Conservation (phyloP, 2,113 vertebrate genomes). For the Calypte anna region DNA sequence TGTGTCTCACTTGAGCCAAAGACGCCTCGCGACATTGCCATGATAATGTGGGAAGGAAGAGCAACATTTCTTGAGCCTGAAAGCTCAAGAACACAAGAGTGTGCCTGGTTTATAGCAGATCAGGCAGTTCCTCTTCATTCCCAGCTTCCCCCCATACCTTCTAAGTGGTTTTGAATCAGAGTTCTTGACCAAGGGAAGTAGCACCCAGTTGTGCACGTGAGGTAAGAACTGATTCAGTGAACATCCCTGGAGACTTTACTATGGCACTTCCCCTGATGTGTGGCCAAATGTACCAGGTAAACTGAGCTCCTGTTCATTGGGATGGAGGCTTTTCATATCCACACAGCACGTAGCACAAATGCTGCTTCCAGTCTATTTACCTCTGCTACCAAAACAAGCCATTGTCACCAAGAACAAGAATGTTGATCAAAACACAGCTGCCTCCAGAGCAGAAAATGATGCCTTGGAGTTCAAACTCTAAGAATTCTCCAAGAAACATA, state of each 20-base stretch:
- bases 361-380: not conserved
- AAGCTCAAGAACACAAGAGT: no score
- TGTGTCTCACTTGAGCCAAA: not conserved
- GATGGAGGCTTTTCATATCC: not conserved
- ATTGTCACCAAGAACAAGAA: not conserved
- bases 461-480: not conserved
- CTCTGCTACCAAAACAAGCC: not conserved
- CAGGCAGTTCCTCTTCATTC: not conserved
- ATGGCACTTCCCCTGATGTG: not conserved
- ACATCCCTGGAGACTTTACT: not conserved
- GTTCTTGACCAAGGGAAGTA: not conserved
- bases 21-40: accelerated
- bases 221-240: not conserved
- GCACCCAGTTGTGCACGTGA: accelerated
- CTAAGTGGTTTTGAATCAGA: not conserved
- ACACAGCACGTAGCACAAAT: not conserved
- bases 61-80: not conserved
- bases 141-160: not conserved
- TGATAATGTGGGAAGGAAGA: not conserved
- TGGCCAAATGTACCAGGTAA: not conserved
- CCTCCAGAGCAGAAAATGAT: not conserved
- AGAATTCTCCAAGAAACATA: not conserved
- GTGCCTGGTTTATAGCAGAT: not conserved
- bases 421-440: not conserved
- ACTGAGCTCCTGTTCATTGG: accelerated